These are phyloP conservation scores for Hippocampus abdominalis DNA, from an alignment of 2,113 vertebrate species.

Conservation along the genomic window DNA sequence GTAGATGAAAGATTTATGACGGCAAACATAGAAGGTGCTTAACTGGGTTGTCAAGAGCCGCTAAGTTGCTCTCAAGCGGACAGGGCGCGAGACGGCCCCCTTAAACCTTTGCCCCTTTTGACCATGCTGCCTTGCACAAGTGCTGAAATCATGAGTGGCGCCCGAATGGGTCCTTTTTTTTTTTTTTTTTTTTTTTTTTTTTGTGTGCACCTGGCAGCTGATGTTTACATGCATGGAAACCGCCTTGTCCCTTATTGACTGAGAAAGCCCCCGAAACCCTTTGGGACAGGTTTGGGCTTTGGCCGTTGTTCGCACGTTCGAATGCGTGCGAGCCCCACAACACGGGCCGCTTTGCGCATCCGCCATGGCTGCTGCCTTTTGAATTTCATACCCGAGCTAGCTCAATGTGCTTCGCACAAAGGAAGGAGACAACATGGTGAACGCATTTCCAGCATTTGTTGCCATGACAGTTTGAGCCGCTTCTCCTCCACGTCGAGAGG, in stretches of 20 bases:
- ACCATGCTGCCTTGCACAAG: conserved; percentile 7
- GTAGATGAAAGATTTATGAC: background rate
- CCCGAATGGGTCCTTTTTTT: conserved; percentile 7
- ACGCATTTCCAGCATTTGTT: no score
- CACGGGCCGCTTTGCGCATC: background rate
- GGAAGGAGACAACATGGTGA: no score
- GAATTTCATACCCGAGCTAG: background rate
- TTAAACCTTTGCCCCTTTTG: conserved; percentile 29
- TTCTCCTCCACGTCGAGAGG: no score
- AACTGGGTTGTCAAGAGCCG: conserved; percentile 1
- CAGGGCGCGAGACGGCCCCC: conserved; percentile 9
- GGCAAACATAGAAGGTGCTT: background rate
- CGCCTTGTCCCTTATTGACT: conserved; percentile 58
- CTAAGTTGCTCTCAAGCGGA: background rate
- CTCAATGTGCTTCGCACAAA: no score
- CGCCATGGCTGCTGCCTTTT: background rate
- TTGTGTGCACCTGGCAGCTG: conserved; percentile 63
- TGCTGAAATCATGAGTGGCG: conserved; percentile 12
- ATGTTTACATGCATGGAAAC: conserved; percentile 50
- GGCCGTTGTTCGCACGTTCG: conserved; percentile 42
- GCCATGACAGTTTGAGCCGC: no score
- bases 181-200: conserved; percentile 13
- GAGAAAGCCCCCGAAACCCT: conserved; percentile 57
- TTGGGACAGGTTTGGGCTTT: conserved; percentile 49
- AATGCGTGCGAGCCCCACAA: background rate